Conservation (phyloP, 2,113 vertebrate genomes). For the Prietella phreatophila region DNA sequence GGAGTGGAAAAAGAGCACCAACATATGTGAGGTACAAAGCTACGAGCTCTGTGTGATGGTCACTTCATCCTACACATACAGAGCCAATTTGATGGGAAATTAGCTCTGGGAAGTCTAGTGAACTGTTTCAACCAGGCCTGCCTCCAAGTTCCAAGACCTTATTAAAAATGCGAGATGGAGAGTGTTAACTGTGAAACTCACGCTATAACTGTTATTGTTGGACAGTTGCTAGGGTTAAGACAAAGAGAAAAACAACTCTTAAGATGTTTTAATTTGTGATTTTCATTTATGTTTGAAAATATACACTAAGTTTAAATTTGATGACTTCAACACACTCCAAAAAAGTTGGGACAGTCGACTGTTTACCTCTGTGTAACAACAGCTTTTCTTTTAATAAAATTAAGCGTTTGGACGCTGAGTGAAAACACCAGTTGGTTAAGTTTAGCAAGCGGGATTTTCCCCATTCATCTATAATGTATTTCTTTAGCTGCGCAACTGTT, state of each 20-base stretch:
- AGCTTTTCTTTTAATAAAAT: too few species aligned
- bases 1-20: constrained; percentile 22
- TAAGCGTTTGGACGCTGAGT: too few species aligned
- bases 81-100: constrained; percentile 2
- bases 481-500: too few species aligned
- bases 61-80: background rate
- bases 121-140: background rate
- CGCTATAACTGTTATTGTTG: background rate
- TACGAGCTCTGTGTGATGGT: background rate
- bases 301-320: too few species aligned
- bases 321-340: too few species aligned
- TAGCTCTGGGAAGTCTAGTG: background rate
- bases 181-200: background rate
- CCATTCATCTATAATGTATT: too few species aligned
- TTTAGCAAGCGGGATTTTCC: too few species aligned
- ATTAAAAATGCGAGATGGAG: background rate
- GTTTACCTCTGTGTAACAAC: too few species aligned
- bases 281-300: too few species aligned
- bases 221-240: background rate
- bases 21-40: background rate
- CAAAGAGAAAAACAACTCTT: background rate
- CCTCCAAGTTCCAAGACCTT: background rate
- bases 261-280: background rate
- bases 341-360: too few species aligned
- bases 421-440: too few species aligned